Conservation (phyloP, 2,113 vertebrate genomes). For the Fukomys damarensis region DNA sequence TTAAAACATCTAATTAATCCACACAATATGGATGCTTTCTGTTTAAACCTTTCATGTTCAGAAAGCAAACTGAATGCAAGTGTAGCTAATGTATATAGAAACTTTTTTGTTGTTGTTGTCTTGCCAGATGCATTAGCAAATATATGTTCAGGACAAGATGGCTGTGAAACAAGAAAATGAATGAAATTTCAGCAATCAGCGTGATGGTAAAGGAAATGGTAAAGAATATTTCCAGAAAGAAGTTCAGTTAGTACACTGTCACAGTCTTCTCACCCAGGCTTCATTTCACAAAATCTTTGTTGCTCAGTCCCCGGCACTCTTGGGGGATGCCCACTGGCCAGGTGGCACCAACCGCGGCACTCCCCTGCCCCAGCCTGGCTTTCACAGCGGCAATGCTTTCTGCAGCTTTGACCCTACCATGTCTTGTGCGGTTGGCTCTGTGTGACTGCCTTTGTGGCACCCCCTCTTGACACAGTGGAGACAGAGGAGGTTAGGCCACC, state of each 20-base stretch:
- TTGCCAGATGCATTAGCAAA: conserved; percentile 57
- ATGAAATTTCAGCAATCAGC: conserved; percentile 25
- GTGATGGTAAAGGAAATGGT: conserved; percentile 37
- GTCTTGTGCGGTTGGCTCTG: neutral
- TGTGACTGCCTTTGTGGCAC: neutral
- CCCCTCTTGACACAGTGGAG: neutral
- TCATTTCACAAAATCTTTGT: conserved; percentile 27
- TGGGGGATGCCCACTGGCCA: neutral
- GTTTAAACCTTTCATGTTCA: conserved; percentile 82
- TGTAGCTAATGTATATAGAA: conserved; percentile 79
- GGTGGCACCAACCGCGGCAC: accelerated
- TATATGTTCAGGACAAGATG: conserved; percentile 13
- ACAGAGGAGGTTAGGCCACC: neutral
- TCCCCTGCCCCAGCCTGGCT: neutral
- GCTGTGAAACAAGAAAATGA: conserved; percentile 69
- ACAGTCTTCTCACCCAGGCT: conserved; percentile 27
- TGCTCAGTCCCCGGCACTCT: neutral
- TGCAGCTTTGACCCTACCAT: neutral
- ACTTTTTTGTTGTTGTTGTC: neutral
- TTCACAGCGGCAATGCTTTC: neutral
- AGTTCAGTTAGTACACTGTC: neutral
- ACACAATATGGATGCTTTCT: conserved; percentile 82
- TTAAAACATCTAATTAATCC: conserved; percentile 88
- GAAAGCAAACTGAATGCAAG: conserved; percentile 82
- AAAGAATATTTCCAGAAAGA: conserved; percentile 25